These are phyloP conservation scores for Delia radicum DNA, from an alignment of 1,140 invertebrate genomes.

Conservation along the genomic window DNA sequence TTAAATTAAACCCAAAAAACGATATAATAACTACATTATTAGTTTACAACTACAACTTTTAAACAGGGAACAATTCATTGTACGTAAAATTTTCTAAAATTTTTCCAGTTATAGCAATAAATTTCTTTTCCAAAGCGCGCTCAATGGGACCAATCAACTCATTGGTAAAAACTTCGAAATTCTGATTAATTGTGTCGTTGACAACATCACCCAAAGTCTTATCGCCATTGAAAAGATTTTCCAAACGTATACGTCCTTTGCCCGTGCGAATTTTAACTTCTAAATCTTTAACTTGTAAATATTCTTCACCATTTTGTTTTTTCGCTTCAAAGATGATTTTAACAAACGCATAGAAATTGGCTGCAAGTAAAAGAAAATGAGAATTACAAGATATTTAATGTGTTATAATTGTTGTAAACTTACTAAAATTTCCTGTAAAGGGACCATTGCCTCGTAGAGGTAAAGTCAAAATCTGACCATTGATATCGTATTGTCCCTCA, in stretches of 20 bases:
- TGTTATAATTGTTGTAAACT: slow-evolving; percentile 35
- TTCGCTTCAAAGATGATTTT: slow-evolving; percentile 58
- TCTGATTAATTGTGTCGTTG: slow-evolving; percentile 65
- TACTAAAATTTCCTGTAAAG: slow-evolving; percentile 65
- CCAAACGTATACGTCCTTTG: slow-evolving; percentile 60
- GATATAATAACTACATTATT: neutral
- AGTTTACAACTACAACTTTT: neutral
- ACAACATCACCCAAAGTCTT: slow-evolving; percentile 61
- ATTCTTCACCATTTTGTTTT: slow-evolving; percentile 57
- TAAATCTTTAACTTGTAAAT: slow-evolving; percentile 59
- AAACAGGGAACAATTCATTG: slow-evolving; percentile 61
- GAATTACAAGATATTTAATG: neutral
- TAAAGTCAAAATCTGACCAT: slow-evolving; percentile 63
- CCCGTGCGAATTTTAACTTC: slow-evolving; percentile 61
- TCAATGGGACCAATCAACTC: slow-evolving; percentile 64
- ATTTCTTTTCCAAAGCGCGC: slow-evolving; percentile 59
- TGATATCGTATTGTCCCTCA: slow-evolving; percentile 63
- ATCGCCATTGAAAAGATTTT: slow-evolving; percentile 67
- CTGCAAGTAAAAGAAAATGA: slow-evolving; percentile 39
- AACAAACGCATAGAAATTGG: slow-evolving; percentile 59
- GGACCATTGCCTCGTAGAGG: slow-evolving; percentile 64
- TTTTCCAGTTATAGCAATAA: slow-evolving; percentile 59
- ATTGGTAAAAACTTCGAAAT: slow-evolving; percentile 62
- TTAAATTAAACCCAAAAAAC: no score
- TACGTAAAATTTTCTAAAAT: slow-evolving; percentile 62